Evolutionary conservation across 2,113 vertebrate species (phyloP), one percentile per base, ranked within the genome.

Genomic region (Gallinago jamesoni): DNA sequence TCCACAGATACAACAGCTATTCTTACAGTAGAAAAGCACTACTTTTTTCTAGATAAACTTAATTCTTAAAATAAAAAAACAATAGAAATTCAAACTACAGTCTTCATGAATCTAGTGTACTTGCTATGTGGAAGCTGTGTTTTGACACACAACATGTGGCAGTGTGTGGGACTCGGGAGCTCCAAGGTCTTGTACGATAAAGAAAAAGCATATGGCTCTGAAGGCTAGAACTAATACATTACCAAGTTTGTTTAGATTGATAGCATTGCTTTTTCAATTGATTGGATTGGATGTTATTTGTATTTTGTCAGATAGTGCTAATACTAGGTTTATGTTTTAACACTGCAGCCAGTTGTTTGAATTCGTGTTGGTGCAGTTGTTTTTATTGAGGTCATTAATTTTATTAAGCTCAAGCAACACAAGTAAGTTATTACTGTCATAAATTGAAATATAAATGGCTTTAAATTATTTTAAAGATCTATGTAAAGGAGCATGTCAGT

Each of bases 361-460:
- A 64, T 83, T 78, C 7, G 17, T 43, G 5, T 69, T 75, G 23
- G 18, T 84, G n/a, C 6, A 75, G 57, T 79, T 73, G 12, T 52
- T 85, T 91, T 91, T 84, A 74, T 57, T 91, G 59, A 67, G 25
- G n/a, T 74, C 17, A 24, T 93, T 87, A 84, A 77, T 74, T 93
- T 95, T 78, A 74, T 79, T 80, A 79, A 93, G 92, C 37, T 30
- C 16, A 57, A 73, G 41, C 10, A 95, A 68, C 31, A 33, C 23
- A 75, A 68, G 30, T 53, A 63, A 24, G 43, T 70, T 93, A 66
- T 73, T 85, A 35, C 43, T 56, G 9, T 67, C 35, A 87, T 89
- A 82, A 93, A 92, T 91, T 31, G 43, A 92, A 67, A 35, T 77
- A 74, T 17, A 57, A 92, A 81, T 74, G 37, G 41, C 28, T 27